Conservation (phyloP, 2,113 vertebrate species). For the Propithecus coquereli region DNA sequence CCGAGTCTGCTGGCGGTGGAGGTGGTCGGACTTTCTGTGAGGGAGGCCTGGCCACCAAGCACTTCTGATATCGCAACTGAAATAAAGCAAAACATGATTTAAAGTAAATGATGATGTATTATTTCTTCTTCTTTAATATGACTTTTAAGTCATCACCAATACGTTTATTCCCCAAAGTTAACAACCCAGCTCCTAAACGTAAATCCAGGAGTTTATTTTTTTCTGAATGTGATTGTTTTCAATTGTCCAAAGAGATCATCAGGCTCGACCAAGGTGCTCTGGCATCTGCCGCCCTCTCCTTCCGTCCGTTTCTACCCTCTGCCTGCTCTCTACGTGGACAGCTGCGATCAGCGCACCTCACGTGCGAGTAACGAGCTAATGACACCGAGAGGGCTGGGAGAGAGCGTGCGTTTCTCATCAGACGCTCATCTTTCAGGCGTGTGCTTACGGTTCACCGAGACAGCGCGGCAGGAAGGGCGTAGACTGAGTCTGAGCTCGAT, state of each 20-base stretch:
- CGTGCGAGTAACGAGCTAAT: no score
- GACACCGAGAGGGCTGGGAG: background rate
- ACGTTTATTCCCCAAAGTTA: background rate
- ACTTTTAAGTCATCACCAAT: background rate
- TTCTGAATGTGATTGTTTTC: background rate
- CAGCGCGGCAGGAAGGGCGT: rapidly evolving
- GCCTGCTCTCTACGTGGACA: background rate
- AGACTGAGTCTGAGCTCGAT: background rate
- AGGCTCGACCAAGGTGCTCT: background rate
- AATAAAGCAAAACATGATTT: conserved; percentile 61
- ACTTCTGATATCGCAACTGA: conserved; percentile 98
- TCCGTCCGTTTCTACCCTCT: no score
- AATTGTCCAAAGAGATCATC: background rate
- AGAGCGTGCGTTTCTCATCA: no score
- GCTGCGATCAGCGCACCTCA: background rate
- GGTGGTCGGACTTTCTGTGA: conserved; percentile 89
- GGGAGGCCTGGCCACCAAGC: conserved; percentile 94
- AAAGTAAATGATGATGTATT: background rate
- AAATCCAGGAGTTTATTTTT: background rate
- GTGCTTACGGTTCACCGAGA: background rate
- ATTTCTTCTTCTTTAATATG: background rate
- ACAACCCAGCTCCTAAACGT: background rate
- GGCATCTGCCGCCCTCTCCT: background rate
- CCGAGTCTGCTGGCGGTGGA: conserved; percentile 89
- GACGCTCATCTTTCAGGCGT: background rate